Evolutionary conservation across 2,113 vertebrate species (phyloP).

Genomic region (Chamaea fasciata): DNA sequence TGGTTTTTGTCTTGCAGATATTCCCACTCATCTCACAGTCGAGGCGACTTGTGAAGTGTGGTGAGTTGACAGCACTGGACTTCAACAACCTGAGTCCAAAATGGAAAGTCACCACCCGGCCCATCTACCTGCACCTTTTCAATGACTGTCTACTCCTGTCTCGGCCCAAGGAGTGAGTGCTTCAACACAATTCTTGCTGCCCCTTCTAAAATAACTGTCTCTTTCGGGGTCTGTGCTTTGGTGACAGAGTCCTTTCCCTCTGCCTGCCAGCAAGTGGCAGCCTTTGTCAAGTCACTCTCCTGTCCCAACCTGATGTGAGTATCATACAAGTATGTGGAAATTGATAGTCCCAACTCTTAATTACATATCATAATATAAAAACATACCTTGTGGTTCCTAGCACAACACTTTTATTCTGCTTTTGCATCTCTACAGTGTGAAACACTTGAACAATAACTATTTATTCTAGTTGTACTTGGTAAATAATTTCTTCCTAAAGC

Average conservation of each 20-base stretch:
- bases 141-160: conserved; percentile 92
- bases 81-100: conserved; percentile 61
- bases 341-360: not conserved
- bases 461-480: not conserved
- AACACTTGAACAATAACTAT: not conserved
- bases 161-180: conserved; percentile 86
- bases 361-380: not conserved
- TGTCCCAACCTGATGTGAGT: not conserved
- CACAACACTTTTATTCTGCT: not conserved
- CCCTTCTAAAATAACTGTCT: conserved; percentile 33
- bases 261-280: conserved; percentile 49
- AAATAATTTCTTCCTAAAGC: not conserved
- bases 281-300: conserved; percentile 34
- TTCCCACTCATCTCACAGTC: conserved; percentile 94
- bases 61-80: conserved; percentile 83
- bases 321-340: not conserved
- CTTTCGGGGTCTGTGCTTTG: conserved; percentile 42
- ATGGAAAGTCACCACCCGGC: conserved; percentile 82
- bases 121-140: conserved; percentile 90
- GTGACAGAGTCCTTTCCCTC: conserved; percentile 36
- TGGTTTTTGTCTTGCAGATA: conserved; percentile 72
- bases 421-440: not conserved
- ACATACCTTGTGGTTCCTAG: not conserved
- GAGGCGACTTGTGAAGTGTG: conserved; percentile 87
- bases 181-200: conserved; percentile 43